phyloP scores from a whole-genome alignment of 2,113 vertebrate species.

The Ancistrus triradiatus region DNA sequence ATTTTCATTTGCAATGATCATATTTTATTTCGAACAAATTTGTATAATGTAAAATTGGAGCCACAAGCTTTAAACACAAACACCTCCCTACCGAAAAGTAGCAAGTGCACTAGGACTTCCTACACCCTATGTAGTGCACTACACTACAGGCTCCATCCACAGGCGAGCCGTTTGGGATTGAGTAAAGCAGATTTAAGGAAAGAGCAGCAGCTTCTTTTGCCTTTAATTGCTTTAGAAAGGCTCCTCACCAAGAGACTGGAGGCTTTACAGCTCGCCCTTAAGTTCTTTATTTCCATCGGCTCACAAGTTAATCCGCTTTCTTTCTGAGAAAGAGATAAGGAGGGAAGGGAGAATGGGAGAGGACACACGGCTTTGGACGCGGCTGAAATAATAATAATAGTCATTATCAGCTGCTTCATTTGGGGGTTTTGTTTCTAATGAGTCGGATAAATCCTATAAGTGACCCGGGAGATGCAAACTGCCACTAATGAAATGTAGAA shows the following conservation, averaged over 20 bases:
- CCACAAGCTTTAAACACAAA: not conserved
- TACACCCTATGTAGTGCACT: not conserved
- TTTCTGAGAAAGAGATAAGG: conserved; percentile 60
- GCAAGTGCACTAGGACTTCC: not conserved
- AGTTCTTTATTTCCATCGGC: conserved; percentile 89
- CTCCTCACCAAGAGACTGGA: conserved; percentile 87
- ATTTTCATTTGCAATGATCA: too few relatives aligned
- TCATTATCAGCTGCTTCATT: not conserved
- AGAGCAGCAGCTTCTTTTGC: conserved; percentile 76
- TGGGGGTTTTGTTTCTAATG: too few relatives aligned
- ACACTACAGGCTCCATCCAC: not conserved
- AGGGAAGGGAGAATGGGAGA: conserved; percentile 35
- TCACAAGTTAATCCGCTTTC: conserved; percentile 93
- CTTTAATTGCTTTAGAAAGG: conserved; percentile 95
- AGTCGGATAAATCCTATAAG: too few relatives aligned
- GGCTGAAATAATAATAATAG: conserved; percentile 27
- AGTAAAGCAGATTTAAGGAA: conserved; percentile 82
- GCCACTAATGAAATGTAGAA: too few relatives aligned
- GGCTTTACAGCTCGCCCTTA: conserved; percentile 89
- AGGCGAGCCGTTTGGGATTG: conserved; percentile 21
- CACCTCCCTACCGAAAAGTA: too few relatives aligned
- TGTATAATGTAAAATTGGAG: too few relatives aligned
- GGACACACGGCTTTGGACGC: conserved; percentile 37
- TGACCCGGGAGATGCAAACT: too few relatives aligned
- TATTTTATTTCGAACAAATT: too few relatives aligned